A percentile compares a stretch with the other conserved stretches of the same genome.
These are phyloP conservation scores for Chrysolina oricalcia DNA, from an alignment of 2,888 invertebrate species.

Conservation along the genomic window DNA sequence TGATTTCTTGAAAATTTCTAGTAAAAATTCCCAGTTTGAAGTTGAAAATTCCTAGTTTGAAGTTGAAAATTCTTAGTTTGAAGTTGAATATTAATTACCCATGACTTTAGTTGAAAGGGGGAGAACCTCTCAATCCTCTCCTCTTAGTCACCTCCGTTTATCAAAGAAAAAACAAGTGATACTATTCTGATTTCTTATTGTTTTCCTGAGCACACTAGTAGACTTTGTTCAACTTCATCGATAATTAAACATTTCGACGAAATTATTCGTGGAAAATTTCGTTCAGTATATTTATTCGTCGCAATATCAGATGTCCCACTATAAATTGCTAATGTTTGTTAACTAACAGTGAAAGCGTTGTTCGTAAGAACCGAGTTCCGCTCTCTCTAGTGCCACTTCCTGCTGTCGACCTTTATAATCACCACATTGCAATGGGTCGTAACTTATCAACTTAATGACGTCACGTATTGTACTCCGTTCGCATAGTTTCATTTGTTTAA, in stretches of 20 bases:
- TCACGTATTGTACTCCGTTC: slow-evolving; percentile 32
- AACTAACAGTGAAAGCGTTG: slow-evolving; percentile 42
- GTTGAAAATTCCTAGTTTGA: no score
- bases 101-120: no score
- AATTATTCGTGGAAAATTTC: neutral
- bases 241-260: neutral
- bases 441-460: slow-evolving; percentile 41
- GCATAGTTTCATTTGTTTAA: slow-evolving; percentile 15
- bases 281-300: neutral
- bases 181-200: no score
- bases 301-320: slow-evolving; percentile 7
- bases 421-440: slow-evolving; percentile 17
- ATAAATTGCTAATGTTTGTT: slow-evolving; percentile 12
- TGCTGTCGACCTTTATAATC: slow-evolving; percentile 35
- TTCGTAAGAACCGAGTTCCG: slow-evolving; percentile 37
- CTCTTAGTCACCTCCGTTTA: no score
- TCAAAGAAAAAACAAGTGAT: no score
- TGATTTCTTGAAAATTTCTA: no score
- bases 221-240: no score
- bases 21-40: no score
- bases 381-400: slow-evolving; percentile 42
- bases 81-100: no score
- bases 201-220: no score
- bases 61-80: no score
- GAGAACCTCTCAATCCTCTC: no score